Conservation (phyloP, 2,888 invertebrate species). For the Acleris laterana region DNA sequence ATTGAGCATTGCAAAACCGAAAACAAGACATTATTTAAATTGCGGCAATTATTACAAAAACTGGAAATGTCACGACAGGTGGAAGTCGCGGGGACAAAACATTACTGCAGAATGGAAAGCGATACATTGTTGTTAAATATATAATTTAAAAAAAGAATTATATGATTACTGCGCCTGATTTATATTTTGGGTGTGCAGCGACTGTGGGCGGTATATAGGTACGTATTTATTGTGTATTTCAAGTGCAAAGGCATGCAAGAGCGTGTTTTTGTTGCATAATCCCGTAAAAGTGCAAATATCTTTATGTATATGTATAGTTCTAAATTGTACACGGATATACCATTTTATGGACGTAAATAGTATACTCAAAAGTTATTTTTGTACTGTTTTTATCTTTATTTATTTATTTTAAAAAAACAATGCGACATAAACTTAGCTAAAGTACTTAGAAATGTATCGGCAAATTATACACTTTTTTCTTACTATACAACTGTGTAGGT, state of each 20-base stretch:
- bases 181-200: not conserved
- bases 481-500: too few relatives aligned
- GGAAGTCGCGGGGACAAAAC: conserved; percentile 15
- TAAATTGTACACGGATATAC: too few relatives aligned
- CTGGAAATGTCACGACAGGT: conserved; percentile 21
- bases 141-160: conserved; percentile 24
- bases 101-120: conserved; percentile 19
- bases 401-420: too few relatives aligned
- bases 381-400: too few relatives aligned
- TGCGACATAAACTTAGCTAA: too few relatives aligned
- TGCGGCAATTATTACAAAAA: conserved; percentile 13
- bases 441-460: too few relatives aligned
- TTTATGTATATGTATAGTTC: too few relatives aligned
- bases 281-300: too few relatives aligned
- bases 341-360: too few relatives aligned
- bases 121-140: conserved; percentile 24
- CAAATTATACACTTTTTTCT: too few relatives aligned
- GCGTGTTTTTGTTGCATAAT: not conserved
- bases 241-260: not conserved
- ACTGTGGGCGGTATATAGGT: not conserved
- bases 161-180: conserved; percentile 19
- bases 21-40: conserved; percentile 33
- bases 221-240: not conserved
- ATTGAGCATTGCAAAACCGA: conserved; percentile 16
- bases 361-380: too few relatives aligned